Evolutionary conservation across 37 sponge, comb jelly and placozoan genomes (phyloP), one percentile per base, ranked within the genome.

Genomic region (Cliona cf. orientalis): DNA sequence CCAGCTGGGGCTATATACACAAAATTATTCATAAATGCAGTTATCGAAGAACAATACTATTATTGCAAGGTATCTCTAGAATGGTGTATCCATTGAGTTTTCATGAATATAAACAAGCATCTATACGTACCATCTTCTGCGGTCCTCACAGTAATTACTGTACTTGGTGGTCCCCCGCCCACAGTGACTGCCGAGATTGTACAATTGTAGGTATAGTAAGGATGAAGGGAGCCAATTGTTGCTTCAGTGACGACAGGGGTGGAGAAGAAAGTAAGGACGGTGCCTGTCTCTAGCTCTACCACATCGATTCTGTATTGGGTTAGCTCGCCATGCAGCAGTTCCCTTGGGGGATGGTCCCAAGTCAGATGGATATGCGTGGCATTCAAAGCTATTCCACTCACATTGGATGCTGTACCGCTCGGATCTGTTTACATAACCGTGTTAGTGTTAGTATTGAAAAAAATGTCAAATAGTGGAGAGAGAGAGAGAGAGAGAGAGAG

Each of bases 201-300:
- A 58, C 75, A 75, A 14, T 32, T 57, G 60, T 75, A 75, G 12
- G 60, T 36, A 23, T 75, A 75, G 38, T 55, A 58, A 39, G 75
- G 75, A 57, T 75, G 75, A 36, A 75, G 75, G 12, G 6, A 3
- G 5, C 5, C n/a, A n/a, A n/a, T n/a, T n/a, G n/a, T n/a, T n/a
- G 6, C 29, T 28, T 61, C 5, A 21, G 19, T 61, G 25, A 6
- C 19, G 63, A 61, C 14, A 31, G 19, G 26, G 19, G 29, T 9
- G 14, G 5, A 9, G 25, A 28, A 5, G 14, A 6, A 61, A 28
- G 63, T 23, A 31, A 28, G 6, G 5, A 61, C 14, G 26, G 25
- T 21, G 5, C 26, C 63, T 31, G 76, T 61, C 28, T 60, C 76
- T 33, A 41, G 31, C 28, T 79, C 58, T 42, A 35, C 5, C 12